phyloP scores from a whole-genome alignment of 2,888 invertebrate genomes.

The Mesoligia furuncula region DNA sequence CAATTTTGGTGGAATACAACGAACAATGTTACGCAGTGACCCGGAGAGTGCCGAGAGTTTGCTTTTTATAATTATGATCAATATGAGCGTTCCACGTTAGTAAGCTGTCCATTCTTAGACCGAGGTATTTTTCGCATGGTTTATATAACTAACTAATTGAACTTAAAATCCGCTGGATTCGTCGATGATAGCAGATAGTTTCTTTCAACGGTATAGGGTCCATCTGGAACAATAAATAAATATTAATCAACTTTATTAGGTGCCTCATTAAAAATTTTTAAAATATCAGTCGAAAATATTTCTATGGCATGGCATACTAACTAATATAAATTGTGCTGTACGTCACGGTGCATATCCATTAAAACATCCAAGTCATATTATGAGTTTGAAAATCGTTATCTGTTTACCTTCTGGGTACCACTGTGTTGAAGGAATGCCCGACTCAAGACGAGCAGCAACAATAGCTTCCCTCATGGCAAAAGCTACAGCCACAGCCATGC shows the following conservation, averaged over 20 bases:
- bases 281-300: neutral
- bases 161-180: conserved; percentile 40
- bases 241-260: neutral
- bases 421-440: conserved; percentile 84
- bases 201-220: conserved; percentile 48
- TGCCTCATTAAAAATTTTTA: neutral
- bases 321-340: neutral
- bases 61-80: too few relatives aligned
- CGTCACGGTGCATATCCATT: neutral
- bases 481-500: conserved; percentile 84
- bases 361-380: neutral
- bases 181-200: conserved; percentile 41
- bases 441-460: conserved; percentile 90
- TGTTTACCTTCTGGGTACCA: conserved; percentile 91
- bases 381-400: neutral
- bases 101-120: too few relatives aligned
- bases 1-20: too few relatives aligned
- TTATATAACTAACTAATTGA: conserved; percentile 33
- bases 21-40: too few relatives aligned
- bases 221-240: conserved; percentile 39
- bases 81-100: too few relatives aligned
- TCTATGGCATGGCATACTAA: neutral
- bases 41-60: too few relatives aligned
- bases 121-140: too few relatives aligned
- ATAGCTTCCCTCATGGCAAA: conserved; percentile 92